phyloP scores from a whole-genome alignment of 2,888 invertebrate species.

The Griposia aprilina region DNA sequence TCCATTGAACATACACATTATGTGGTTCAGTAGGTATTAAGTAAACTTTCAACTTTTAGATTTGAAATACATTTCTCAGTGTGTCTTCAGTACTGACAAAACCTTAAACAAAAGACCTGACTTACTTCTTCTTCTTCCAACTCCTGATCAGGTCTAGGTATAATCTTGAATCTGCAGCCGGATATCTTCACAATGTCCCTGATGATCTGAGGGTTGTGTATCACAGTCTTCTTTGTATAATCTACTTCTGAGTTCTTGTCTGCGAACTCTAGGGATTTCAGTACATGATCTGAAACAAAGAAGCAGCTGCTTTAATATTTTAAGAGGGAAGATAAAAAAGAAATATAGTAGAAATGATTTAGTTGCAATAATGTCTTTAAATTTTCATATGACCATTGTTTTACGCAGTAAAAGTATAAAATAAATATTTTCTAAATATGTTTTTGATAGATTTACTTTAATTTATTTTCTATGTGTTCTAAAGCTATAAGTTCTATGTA shows the following conservation, averaged over 20 bases:
- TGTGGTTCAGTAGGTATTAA: too few species aligned
- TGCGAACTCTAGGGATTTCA: conserved; percentile 92
- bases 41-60: too few species aligned
- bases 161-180: conserved; percentile 91
- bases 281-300: conserved; percentile 91
- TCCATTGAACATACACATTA: too few species aligned
- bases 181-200: conserved; percentile 92
- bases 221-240: conserved; percentile 89
- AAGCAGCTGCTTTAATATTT: not conserved
- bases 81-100: not conserved
- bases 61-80: too few species aligned
- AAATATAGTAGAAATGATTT: not conserved
- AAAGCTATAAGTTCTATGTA: not conserved
- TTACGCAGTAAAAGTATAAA: not conserved
- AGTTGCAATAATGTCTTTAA: not conserved
- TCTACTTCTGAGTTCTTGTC: conserved; percentile 89
- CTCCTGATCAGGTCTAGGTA: conserved; percentile 87
- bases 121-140: conserved; percentile 80
- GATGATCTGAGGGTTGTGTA: conserved; percentile 92
- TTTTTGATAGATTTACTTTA: not conserved
- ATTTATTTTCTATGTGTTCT: not conserved
- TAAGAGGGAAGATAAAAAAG: not conserved
- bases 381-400: too few species aligned
- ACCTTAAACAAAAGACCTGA: not conserved
- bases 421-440: not conserved